Evolutionary conservation across 2,888 invertebrate species (phyloP).

Genomic region (Crocallis elinguaria): DNA sequence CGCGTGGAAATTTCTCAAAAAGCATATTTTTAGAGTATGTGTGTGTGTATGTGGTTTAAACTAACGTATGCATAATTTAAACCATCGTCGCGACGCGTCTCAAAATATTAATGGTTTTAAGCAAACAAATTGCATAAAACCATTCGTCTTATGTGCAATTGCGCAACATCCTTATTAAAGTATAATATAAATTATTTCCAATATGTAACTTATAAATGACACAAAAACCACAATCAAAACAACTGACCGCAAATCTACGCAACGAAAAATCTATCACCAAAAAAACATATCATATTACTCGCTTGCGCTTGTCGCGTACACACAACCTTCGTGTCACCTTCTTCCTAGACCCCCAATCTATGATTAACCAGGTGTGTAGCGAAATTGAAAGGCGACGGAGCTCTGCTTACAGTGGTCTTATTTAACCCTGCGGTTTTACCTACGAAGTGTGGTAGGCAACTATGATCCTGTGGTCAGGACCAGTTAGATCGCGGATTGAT

Average conservation of each 20-base stretch:
- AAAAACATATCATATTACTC: slow-evolving; percentile 33
- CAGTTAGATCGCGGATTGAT: slow-evolving; percentile 61
- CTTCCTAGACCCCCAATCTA: slow-evolving; percentile 20
- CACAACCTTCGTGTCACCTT: slow-evolving; percentile 38
- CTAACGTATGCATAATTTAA: too few species aligned
- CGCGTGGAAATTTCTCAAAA: too few species aligned
- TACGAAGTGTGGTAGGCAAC: slow-evolving; percentile 49
- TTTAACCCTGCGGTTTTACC: slow-evolving; percentile 28
- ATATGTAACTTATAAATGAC: neutral
- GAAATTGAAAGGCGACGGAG: slow-evolving; percentile 17
- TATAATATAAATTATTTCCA: slow-evolving; percentile 1
- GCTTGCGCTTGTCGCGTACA: slow-evolving; percentile 25
- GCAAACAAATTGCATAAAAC: too few species aligned
- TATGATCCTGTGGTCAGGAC: slow-evolving; percentile 64
- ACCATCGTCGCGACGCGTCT: too few species aligned
- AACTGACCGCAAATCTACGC: slow-evolving; percentile 33
- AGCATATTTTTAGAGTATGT: too few species aligned
- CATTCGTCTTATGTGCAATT: too few species aligned
- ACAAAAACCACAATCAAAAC: slow-evolving; percentile 21
- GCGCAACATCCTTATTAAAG: neutral
- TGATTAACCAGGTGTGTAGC: slow-evolving; percentile 21
- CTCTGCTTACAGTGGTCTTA: slow-evolving; percentile 22
- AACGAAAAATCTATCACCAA: slow-evolving; percentile 23
- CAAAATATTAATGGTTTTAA: too few species aligned
- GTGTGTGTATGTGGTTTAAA: too few species aligned